Evolutionary conservation across 2,797 vertebrate genomes (phyloP), one percentile per base, ranked within the genome.

Genomic region (Triplophysa bombifrons): DNA sequence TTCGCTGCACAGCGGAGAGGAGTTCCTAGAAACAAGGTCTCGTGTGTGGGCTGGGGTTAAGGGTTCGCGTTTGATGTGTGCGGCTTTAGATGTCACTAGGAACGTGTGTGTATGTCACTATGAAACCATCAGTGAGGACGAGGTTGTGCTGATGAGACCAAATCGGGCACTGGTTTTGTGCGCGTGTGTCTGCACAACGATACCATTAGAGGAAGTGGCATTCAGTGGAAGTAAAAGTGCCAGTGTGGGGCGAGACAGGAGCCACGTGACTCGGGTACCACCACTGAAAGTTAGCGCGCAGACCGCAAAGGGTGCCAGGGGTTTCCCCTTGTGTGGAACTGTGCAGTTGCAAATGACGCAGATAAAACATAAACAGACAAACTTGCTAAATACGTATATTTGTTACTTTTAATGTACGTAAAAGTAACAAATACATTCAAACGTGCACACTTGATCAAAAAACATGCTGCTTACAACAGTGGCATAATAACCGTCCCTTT

Each of bases 31-130:
- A 65, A 58, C 51, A 41, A 76, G 72, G 38, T 17, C 73, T 44
- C 11, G 38, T 41, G 55, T 78, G 76, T 72, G 76, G 76, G 58
- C 50, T 71, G 30, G 67, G 67, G 76, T 78, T 78, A 63, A 51
- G 34, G 56, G 46, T 72, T 78, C 2, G 56, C 20, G 16, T 71
- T 60, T 77, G 74, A 78, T 67, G 74, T 66, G 63, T 66, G 63
- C 14, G 25, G 14, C 0, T 17, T 74, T 11, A 64, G 71, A 73
- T 65, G 61, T 65, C 14, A 76, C 63, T 55, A 22, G 14, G 30
- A 75, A 76, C 20, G 25, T 30, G 44, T 6, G 72, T 38, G 41
- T 41, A 58, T 38, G 41, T 41, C 30, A 65, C 16, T 65, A 19
- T 65, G 63, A 41, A 65, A 38, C 63, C 8, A 3, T n/a, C 19